A percentile compares a stretch with the other conserved stretches of the same genome.
phyloP scores from a whole-genome alignment of 2,888 invertebrate genomes.

The Ditylenchus weischeri region DNA sequence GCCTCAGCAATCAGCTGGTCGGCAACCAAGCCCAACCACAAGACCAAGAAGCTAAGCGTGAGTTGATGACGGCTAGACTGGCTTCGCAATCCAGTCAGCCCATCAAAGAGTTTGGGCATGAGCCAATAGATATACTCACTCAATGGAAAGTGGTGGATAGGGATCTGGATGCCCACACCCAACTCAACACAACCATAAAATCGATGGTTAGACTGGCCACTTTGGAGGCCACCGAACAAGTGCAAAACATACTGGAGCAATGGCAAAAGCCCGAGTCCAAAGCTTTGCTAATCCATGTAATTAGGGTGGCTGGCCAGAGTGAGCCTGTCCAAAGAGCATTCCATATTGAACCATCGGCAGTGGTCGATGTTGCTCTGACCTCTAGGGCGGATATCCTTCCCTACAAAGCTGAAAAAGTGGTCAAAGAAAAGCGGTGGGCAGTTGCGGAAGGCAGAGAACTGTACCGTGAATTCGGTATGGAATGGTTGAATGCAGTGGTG shows the following conservation, averaged over 20 bases:
- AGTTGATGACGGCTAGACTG: slow-evolving; percentile 8
- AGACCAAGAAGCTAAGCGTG: slow-evolving; percentile 7
- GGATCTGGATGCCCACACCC: slow-evolving; percentile 47
- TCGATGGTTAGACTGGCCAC: slow-evolving; percentile 5
- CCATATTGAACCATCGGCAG: neutral
- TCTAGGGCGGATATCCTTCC: neutral
- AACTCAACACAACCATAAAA: slow-evolving; percentile 16
- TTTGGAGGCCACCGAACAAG: slow-evolving; percentile 7
- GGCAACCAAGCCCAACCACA: slow-evolving; percentile 1
- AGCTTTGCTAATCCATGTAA: neutral
- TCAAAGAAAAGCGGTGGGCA: neutral
- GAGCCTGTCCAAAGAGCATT: neutral
- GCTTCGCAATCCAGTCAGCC: slow-evolving; percentile 9
- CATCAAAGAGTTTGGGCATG: slow-evolving; percentile 35
- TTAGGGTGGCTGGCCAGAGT: neutral
- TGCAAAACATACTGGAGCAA: neutral
- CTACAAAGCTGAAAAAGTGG: too few relatives aligned
- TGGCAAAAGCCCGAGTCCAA: neutral
- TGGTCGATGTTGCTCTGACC: neutral
- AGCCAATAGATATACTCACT: slow-evolving; percentile 44
- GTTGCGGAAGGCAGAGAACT: slow-evolving; percentile 6
- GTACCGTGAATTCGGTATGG: slow-evolving; percentile 17
- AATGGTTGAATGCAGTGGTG: slow-evolving; percentile 13
- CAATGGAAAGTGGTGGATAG: slow-evolving; percentile 47
- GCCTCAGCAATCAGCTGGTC: neutral